Percentiles rank a stretch among this genome's conserved stretches.
These are phyloP conservation scores for Acrocyrtus sp. DNA, from an alignment of 2,888 invertebrate genomes.

Conservation along the genomic window DNA sequence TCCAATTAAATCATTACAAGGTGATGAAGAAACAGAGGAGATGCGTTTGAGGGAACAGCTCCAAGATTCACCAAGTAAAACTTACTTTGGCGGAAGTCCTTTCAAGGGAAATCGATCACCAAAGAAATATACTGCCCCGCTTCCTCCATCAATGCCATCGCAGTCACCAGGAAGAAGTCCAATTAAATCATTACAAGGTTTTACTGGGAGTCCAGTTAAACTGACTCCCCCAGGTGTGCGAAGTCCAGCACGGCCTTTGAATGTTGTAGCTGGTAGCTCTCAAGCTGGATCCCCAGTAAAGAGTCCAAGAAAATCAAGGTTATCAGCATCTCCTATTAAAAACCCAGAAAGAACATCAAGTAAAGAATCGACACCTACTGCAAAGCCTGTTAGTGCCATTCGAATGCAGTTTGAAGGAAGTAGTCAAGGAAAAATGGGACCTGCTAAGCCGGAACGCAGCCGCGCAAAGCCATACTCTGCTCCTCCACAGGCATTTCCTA, in stretches of 20 bases:
- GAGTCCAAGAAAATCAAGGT: not conserved
- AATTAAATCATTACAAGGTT: not conserved
- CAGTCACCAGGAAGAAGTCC: constrained; percentile 25
- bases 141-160: too few species aligned
- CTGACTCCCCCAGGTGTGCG: not conserved
- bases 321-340: constrained; percentile 8
- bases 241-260: too few species aligned
- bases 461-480: constrained; percentile 4
- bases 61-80: constrained; percentile 13
- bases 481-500: too few species aligned
- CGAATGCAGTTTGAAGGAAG: constrained; percentile 50
- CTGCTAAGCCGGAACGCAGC: constrained; percentile 28
- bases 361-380: constrained; percentile 41
- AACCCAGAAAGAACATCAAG: too few species aligned
- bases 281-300: constrained; percentile 20
- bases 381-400: constrained; percentile 50
- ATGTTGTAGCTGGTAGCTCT: too few species aligned
- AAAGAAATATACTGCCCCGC: not conserved
- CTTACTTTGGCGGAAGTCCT: constrained; percentile 28
- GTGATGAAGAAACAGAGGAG: not conserved
- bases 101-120: not conserved
- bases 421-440: not conserved
- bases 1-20: not conserved
- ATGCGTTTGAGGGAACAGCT: not conserved
- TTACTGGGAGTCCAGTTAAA: constrained; percentile 20